Base-by-base conservation (phyloP, 2,113 vertebrate genomes). In the Scartelaos histophorus region DNA sequence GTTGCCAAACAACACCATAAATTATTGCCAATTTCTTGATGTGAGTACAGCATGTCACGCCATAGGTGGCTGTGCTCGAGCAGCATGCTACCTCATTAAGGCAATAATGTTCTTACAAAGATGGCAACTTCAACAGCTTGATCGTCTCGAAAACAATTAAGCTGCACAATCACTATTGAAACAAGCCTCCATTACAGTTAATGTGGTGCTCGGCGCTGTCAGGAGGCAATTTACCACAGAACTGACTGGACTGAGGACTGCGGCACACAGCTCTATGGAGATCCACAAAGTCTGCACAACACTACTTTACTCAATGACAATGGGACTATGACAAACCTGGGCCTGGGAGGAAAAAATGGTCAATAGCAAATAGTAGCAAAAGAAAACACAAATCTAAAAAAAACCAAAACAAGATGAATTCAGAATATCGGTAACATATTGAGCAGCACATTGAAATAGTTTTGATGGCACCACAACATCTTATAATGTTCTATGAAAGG, bases 61-160 rank as follows among this genome's bases (percentile, higher is more conserved):
- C 67, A 71, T 43, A 62, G 78, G 82, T 73, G 65, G 64, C 12
- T 66, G 35, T 66, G 60, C 49, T 61, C 53, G 13, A 80, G 69
- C 84, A 82, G 80, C 46, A 67, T 74, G 74, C 13, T 38, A 74
- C 74, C 51, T 45, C 69, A 83, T 84, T 68, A 81, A 60, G 71
- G 67, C 75, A 67, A 73, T 81, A 11, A n/a, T 69, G 45, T 80
- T 60, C 67, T 71, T 70, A 66, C 45, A 64, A 67, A 87, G 69
- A 85, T 72, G 78, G 71, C 69, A 72, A 80, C 85, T 90, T 85
- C 81, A 93, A 91, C 86, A 71, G 87, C 90, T 91, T 94, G 93
- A 94, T 92, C 91, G 92, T 91, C 90, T 62, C 25, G 67, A 76
- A 95, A 95, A 94, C 91, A 94, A 95, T 95, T 95, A 94, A 87